A percentile compares a stretch with the other conserved stretches of the same genome.
Conservation (phyloP, 1,140 invertebrate species). For the Wiebesia pumilae region DNA sequence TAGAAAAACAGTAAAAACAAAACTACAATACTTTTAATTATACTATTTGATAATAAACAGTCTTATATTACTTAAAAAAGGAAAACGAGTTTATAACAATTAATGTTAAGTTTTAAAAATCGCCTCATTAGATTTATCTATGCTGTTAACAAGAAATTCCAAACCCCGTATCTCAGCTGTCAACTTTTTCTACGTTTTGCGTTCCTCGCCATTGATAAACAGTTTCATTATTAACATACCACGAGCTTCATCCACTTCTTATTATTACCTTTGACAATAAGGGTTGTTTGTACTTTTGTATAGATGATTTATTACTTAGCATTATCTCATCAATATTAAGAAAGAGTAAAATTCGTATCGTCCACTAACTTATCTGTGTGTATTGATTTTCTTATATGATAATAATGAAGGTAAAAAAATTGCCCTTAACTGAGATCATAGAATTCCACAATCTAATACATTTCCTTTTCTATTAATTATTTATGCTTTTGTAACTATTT, state of each 20-base stretch:
- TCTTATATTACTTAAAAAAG: not conserved
- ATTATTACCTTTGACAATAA: conserved; percentile 66
- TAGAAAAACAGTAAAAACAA: not conserved
- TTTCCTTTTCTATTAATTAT: conserved; percentile 15
- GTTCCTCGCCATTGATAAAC: not conserved
- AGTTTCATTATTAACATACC: conserved; percentile 18
- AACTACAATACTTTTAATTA: conserved; percentile 17
- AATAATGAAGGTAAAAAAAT: not conserved
- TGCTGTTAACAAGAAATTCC: not conserved
- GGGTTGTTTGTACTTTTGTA: conserved; percentile 66
- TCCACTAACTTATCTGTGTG: not conserved
- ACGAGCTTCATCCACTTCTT: conserved; percentile 53
- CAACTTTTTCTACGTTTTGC: conserved; percentile 23
- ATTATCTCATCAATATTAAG: conserved; percentile 32
- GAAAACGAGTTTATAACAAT: not conserved
- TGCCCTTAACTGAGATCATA: conserved; percentile 30
- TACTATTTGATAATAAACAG: not conserved
- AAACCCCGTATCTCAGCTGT: not conserved
- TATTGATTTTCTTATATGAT: conserved; percentile 8
- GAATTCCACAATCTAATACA: conserved; percentile 24
- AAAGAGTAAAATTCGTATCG: conserved; percentile 1
- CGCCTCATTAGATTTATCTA: not conserved
- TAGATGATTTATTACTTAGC: conserved; percentile 59
- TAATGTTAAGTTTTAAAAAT: conserved; percentile 15
- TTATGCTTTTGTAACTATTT: conserved; percentile 30